Percentiles rank a stretch among this genome's conserved stretches.
phyloP scores from a whole-genome alignment of 2,888 invertebrate species.

The Microctonus aethiopoides region DNA sequence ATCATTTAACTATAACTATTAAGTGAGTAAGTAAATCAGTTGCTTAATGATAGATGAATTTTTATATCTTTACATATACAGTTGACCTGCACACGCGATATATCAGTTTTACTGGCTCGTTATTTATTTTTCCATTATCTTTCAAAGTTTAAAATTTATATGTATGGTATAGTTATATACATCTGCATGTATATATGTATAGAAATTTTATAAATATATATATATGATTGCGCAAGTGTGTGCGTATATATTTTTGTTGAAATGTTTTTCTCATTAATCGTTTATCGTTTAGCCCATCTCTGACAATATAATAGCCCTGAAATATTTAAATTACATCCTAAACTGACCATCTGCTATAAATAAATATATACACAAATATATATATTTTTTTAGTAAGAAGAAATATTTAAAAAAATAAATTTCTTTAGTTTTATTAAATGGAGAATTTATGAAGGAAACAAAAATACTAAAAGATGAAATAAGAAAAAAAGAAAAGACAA shows the following conservation, averaged over 20 bases:
- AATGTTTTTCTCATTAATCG: constrained; percentile 4
- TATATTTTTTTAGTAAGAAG: background rate
- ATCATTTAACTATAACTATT: background rate
- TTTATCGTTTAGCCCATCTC: background rate
- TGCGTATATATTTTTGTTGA: background rate
- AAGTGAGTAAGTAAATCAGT: background rate
- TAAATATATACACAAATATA: background rate
- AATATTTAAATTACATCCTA: background rate
- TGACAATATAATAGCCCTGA: background rate
- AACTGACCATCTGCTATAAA: background rate
- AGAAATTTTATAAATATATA: too few species aligned
- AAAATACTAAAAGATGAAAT: background rate
- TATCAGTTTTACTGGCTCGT: too few species aligned
- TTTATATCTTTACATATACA: background rate
- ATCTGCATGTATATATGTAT: too few species aligned
- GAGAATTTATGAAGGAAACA: background rate
- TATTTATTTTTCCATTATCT: too few species aligned
- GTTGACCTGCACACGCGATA: background rate
- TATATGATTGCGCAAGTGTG: background rate
- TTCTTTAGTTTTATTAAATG: background rate
- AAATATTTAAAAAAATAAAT: background rate
- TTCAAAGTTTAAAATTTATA: too few species aligned
- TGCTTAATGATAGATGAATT: background rate
- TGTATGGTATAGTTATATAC: too few species aligned
- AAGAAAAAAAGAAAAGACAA: background rate